Evolutionary conservation across 1,140 invertebrate species (phyloP), one percentile per base, ranked within the genome.

Genomic region (Eurosta solidaginis): DNA sequence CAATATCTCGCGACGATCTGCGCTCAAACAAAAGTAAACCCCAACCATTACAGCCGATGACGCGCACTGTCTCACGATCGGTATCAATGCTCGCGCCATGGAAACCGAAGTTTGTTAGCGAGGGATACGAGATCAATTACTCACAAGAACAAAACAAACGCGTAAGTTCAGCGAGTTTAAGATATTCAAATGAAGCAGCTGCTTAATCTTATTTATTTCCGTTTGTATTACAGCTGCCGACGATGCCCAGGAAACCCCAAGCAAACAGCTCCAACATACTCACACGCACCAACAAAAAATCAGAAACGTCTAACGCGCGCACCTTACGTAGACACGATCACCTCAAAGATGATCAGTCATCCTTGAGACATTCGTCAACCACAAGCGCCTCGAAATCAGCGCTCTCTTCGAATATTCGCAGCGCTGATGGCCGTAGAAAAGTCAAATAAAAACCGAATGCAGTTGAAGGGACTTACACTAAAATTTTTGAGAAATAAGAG

Each of bases 51-150:
- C 90, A 91, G 78, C 90, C 92, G 3, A 93, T 94, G 82, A 92
- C 92, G 22, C 90, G 91, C 78, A 94, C 92, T 20, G 91, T 95
- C n/a, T 94, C 94, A 1, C 91, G 94, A 47, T 95, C 94, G 40
- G 94, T 96, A 79, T 95, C 94, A 3, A 92, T 96, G 50, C 90
- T 95, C 78, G 93, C 94, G 1, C 94, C 95, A 1, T 96, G 94
- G 94, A 92, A 92, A 77, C 94, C 94, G 1, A 90, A 92, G 50
- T 91, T 93, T 82, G 91, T 92, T 81, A 90, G 90, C 79, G 93
- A 94, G 82, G 91, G 91, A 68, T 92, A 93, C 84, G 93, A 95
- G 87, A 93, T 95, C 20, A 93, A 95, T 83, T 95, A 95, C 87
- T 93, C 92, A 10, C 93, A 94, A 82, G 91, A 91, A 84, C 90